These are phyloP conservation scores for Colossoma macropomum DNA, from an alignment of 2,113 vertebrate species.

Conservation along the genomic window DNA sequence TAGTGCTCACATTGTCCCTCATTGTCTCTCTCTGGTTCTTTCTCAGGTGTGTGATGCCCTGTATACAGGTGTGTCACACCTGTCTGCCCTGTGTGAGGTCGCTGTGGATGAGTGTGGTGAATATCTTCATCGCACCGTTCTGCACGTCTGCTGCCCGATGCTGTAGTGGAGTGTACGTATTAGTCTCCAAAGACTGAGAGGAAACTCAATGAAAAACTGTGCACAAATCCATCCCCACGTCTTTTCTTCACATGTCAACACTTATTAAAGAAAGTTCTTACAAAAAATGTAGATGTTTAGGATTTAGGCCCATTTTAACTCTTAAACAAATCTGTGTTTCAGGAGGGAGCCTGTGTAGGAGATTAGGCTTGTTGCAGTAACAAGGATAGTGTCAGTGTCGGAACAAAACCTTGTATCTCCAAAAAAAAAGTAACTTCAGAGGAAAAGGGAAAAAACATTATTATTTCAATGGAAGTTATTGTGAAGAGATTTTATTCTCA, in stretches of 20 bases:
- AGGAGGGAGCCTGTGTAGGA: background rate
- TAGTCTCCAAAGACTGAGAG: slow-evolving; percentile 54
- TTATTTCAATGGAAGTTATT: too few relatives aligned
- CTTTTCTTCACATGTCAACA: background rate
- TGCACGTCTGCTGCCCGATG: slow-evolving; percentile 77
- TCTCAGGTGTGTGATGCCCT: slow-evolving; percentile 80
- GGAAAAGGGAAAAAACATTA: too few relatives aligned
- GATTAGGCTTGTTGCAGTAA: background rate
- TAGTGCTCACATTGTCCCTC: background rate
- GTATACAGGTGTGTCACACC: slow-evolving; percentile 76
- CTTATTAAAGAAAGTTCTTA: background rate
- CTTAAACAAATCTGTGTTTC: background rate
- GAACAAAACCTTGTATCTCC: too few relatives aligned
- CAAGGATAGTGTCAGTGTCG: background rate
- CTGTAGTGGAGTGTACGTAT: slow-evolving; percentile 66
- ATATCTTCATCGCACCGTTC: slow-evolving; percentile 74
- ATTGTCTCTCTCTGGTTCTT: background rate
- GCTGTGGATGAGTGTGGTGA: slow-evolving; percentile 73
- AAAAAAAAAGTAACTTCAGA: too few relatives aligned
- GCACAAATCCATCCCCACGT: background rate
- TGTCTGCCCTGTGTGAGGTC: slow-evolving; percentile 78
- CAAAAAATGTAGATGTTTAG: too few relatives aligned
- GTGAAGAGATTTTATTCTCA: too few relatives aligned
- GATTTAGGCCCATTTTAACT: background rate
- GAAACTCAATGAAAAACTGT: background rate